Evolutionary conservation across 2,888 invertebrate genomes (phyloP), one percentile per base, ranked within the genome.

Genomic region (Tetranychus truncatus): DNA sequence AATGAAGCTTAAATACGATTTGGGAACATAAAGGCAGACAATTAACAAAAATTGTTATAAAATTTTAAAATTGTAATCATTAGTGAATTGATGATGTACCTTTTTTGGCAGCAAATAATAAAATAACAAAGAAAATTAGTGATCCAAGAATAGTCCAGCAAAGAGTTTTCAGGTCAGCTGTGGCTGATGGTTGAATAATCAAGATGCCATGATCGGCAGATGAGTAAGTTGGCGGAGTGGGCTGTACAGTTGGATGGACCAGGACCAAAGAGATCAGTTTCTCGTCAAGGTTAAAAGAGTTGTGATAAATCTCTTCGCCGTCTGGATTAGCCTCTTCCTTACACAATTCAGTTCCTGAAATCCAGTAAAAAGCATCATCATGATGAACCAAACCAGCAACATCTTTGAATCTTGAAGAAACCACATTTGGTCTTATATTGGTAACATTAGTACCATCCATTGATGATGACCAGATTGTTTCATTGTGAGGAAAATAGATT

Each of bases 331-430:
- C 90, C 80, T 91, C 91, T 82, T 94, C 93, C 18, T 88, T 88
- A 72, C 89, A 85, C 78, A 92, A 87, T 80, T 88, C 87, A 74
- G 86, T 85, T 0, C 90, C 91, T 80, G 90, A 89, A 0, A 91
- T 91, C 91, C 92, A 93, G 81, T 90, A 92, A 81, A 92, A 91
- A 15, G 89, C 85, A 8, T 89, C 89, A 80, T 89, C 88, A 6
- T 89, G 89, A 81, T 87, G 87, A 0, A 89, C 89, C 77, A 92
- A 84, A 9, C 88, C 85, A 0, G 91, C 72, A 72, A 72, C 44
- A 11, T 24, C 20, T 9, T 24, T 24, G 1, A n/a, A n/a, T 20
- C 45, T 7, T 11, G 24, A 24, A 15, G 46, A 7, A 11, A 72
- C 44, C 18, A 45, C 20, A n/a, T 44, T 44, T 18, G 45, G 45